Base-by-base conservation (phyloP, 64 coral and sea anemone genomes). In the Anthopleura sola region DNA sequence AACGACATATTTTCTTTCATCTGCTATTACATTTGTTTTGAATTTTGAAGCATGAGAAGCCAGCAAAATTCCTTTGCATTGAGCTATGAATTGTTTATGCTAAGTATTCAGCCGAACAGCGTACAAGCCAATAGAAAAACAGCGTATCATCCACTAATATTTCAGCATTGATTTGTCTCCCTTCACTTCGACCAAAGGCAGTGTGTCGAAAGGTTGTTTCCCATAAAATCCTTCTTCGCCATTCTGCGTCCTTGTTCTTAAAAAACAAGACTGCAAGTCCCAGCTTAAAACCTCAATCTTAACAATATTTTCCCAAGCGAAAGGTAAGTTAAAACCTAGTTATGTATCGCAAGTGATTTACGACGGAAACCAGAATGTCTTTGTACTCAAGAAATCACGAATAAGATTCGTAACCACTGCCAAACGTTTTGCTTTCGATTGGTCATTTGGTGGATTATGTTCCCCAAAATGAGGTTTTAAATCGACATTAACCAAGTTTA, bases 361-460 rank as follows among this genome's bases (percentile, higher is more conserved):
- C 76, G 44, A 79, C 76, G 76, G 76, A 79, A 79, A 79, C 76
- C 76, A 47, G 44, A 40, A 17, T 79, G 6, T 8, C 31, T 79
- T 79, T 79, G 76, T 44, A 38, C n/a, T 76, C 74, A 23, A 32
- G 28, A 32, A 71, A 71, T 71, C 14, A 71, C 66, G 66, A 71
- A 71, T 79, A 19, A 79, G 76, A 79, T 79, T 79, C 76, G 76
- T 79, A 79, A 79, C 76, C 76, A 20, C 39, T 23, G 20, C 7
- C 76, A 44, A 79, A 79, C 76, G 76, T 79, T 79, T 79, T 79
- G 76, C 76, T 79, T 79, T 79, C 76, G 76, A 79, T 48, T 79
- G 16, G 36, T 79, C 76, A 79, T 48, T 44, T 79, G 36, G 37
- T 79, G 76, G 76, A 79, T 79, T 79, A 79, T 44, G 39, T 48